phyloP scores from a whole-genome alignment of 2,797 vertebrate species.

The Novumbra hubbsi region DNA sequence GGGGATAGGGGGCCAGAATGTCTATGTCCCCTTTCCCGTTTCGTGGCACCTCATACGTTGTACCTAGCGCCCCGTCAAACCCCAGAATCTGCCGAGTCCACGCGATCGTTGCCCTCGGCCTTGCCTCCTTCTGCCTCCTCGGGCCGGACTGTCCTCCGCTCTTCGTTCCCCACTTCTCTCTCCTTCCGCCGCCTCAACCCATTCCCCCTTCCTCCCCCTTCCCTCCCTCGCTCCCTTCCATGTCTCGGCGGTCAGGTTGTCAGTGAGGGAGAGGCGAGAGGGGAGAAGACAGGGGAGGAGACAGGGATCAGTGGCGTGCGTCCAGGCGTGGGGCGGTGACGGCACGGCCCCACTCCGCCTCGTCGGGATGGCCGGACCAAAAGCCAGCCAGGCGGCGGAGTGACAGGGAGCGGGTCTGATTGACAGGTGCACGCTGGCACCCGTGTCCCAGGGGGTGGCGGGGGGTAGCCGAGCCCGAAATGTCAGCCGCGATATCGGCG shows the following conservation, averaged over 20 bases:
- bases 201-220: background rate
- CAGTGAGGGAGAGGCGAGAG: slow-evolving; percentile 56
- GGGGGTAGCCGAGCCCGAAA: slow-evolving; percentile 78
- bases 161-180: background rate
- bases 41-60: slow-evolving; percentile 14
- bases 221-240: background rate
- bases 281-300: slow-evolving; percentile 44
- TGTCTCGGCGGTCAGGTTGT: slow-evolving; percentile 40
- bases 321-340: slow-evolving; percentile 57
- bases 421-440: slow-evolving; percentile 74
- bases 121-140: slow-evolving; percentile 19
- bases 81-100: background rate
- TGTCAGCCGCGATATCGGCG: slow-evolving; percentile 80
- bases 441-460: slow-evolving; percentile 71
- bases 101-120: background rate
- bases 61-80: slow-evolving; percentile 17
- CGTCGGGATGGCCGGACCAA: slow-evolving; percentile 27
- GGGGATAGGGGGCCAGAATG: slow-evolving; percentile 34
- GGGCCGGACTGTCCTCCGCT: background rate
- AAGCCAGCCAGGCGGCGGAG: slow-evolving; percentile 61
- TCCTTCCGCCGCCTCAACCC: background rate
- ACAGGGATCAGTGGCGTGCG: slow-evolving; percentile 75
- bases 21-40: slow-evolving; percentile 4
- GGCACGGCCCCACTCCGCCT: background rate
- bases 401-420: slow-evolving; percentile 74